phyloP scores from a whole-genome alignment of 1,140 invertebrate genomes.

The Drosophila tani region DNA sequence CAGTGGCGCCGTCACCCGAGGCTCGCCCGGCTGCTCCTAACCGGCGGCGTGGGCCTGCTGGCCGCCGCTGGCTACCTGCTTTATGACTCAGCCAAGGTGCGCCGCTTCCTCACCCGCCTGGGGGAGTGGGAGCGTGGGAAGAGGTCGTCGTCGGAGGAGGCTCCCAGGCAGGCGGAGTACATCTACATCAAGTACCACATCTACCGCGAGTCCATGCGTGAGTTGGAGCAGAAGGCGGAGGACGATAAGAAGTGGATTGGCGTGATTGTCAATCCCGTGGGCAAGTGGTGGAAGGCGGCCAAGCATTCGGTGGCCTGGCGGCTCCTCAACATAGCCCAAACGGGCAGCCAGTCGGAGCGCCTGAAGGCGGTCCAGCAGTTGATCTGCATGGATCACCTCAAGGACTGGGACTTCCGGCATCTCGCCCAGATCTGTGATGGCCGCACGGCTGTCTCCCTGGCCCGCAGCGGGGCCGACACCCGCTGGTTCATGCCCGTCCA shows the following conservation, averaged over 20 bases:
- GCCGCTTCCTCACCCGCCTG: conserved; percentile 54
- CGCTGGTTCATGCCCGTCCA: conserved; percentile 86
- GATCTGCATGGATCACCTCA: conserved; percentile 81
- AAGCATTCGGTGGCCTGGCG: conserved; percentile 86
- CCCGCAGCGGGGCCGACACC: conserved; percentile 86
- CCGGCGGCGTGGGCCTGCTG: background rate
- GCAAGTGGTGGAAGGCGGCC: conserved; percentile 85
- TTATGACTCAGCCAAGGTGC: conserved; percentile 61
- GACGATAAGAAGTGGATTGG: conserved; percentile 84
- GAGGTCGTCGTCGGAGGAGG: conserved; percentile 44
- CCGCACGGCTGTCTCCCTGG: conserved; percentile 88
- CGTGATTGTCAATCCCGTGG: conserved; percentile 82
- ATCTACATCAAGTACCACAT: conserved; percentile 85
- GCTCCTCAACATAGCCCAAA: conserved; percentile 84
- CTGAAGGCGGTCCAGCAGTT: conserved; percentile 85
- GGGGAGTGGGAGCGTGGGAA: conserved; percentile 31
- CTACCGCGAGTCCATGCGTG: conserved; percentile 81
- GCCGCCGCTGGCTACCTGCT: conserved; percentile 64
- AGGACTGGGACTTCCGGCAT: conserved; percentile 88
- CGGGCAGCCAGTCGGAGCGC: conserved; percentile 80
- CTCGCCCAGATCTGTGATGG: conserved; percentile 88
- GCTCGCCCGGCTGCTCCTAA: background rate
- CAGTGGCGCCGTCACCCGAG: conserved; percentile 7
- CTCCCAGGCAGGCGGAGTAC: conserved; percentile 77
- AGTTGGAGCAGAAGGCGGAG: conserved; percentile 75